Conservation (phyloP, 2,113 vertebrate species). For the Trematocara nigrifrons region DNA sequence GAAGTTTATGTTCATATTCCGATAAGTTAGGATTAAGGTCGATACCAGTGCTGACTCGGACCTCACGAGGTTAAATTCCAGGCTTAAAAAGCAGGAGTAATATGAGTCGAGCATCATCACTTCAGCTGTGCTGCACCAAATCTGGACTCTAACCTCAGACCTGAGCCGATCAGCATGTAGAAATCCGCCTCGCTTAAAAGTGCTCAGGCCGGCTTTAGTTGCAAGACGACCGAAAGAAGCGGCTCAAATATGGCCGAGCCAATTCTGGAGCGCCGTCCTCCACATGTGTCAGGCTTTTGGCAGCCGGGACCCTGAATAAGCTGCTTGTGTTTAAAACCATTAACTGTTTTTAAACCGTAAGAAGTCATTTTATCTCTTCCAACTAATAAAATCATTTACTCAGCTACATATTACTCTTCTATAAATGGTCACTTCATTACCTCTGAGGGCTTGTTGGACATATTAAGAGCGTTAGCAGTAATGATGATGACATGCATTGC, state of each 20-base stretch:
- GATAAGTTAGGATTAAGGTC: fast-evolving
- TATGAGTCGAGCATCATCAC: neutral
- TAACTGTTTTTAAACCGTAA: neutral
- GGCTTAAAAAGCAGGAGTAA: neutral
- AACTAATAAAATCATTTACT: neutral
- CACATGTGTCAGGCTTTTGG: fast-evolving
- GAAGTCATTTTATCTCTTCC: neutral
- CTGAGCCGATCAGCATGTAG: neutral
- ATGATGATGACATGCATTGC: neutral
- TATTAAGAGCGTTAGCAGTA: neutral
- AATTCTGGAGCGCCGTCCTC: fast-evolving
- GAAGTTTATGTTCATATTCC: neutral
- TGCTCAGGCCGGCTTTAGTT: neutral
- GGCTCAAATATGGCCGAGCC: neutral
- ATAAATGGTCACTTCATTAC: neutral
- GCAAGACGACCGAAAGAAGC: neutral
- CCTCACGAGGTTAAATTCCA: neutral
- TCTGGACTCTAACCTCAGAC: neutral
- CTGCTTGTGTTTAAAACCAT: neutral
- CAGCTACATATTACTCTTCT: fast-evolving
- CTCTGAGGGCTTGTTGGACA: neutral
- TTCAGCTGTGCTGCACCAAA: neutral
- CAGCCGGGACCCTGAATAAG: neutral
- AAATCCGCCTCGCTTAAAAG: neutral
- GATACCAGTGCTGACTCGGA: fast-evolving